Conservation (phyloP, 2,888 invertebrate species). For the Noctua pronuba region DNA sequence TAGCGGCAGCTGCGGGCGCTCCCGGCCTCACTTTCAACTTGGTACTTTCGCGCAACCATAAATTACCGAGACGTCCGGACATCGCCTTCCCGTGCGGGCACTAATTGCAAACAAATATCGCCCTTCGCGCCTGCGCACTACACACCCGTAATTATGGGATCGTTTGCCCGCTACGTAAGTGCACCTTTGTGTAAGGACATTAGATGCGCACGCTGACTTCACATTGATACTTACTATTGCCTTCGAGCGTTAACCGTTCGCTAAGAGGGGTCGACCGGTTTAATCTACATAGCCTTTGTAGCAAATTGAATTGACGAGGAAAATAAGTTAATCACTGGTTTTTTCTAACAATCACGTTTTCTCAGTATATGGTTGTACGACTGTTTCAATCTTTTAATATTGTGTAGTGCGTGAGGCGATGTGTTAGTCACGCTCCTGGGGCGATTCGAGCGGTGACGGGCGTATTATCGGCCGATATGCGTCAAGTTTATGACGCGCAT, state of each 20-base stretch:
- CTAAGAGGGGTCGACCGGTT: constrained; percentile 64
- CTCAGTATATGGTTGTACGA: constrained; percentile 31
- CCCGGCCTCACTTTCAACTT: constrained; percentile 68
- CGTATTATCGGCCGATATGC: constrained; percentile 73
- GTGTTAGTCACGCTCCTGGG: constrained; percentile 68
- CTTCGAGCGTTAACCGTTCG: constrained; percentile 73
- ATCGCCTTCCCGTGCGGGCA: constrained; percentile 81
- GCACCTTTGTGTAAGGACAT: constrained; percentile 75
- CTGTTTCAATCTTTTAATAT: constrained; percentile 40
- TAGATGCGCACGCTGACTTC: constrained; percentile 67
- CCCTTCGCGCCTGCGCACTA: constrained; percentile 79
- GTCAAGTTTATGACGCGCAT: constrained; percentile 78
- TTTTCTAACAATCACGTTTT: constrained; percentile 49
- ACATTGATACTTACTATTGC: constrained; percentile 67
- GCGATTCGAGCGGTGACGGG: constrained; percentile 62
- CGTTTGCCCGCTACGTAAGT: constrained; percentile 73
- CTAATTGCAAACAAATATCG: constrained; percentile 86
- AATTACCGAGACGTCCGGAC: constrained; percentile 80
- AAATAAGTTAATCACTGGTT: constrained; percentile 52
- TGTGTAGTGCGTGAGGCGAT: constrained; percentile 49
- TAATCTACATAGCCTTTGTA: constrained; percentile 62
- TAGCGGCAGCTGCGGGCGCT: constrained; percentile 78
- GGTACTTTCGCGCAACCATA: constrained; percentile 78
- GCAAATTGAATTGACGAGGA: constrained; percentile 61
- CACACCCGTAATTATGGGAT: constrained; percentile 78